Evolutionary conservation across 2,888 invertebrate species (phyloP).

Genomic region (Vesta saturnalis): DNA sequence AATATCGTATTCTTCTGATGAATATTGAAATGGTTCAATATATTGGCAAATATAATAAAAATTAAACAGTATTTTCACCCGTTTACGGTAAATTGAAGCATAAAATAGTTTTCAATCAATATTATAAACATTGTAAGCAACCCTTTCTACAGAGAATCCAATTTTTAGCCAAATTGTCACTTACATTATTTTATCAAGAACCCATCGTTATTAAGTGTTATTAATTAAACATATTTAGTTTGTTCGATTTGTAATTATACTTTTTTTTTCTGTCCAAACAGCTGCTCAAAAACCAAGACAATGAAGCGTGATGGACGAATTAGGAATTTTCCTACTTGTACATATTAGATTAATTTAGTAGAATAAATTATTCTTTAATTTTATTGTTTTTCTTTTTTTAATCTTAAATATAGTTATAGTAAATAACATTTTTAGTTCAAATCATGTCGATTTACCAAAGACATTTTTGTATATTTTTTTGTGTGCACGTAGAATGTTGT

Average conservation of each 20-base stretch:
- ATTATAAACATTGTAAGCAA: too few relatives aligned
- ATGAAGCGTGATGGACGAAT: conserved; percentile 25
- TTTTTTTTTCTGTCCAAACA: not conserved
- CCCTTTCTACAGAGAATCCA: too few relatives aligned
- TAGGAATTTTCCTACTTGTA: conserved; percentile 34
- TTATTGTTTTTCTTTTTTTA: conserved; percentile 15
- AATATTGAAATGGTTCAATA: too few relatives aligned
- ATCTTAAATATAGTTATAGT: not conserved
- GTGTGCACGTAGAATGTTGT: conserved; percentile 10
- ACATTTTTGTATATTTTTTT: conserved; percentile 16
- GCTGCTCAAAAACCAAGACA: conserved; percentile 41
- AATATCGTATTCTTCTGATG: too few relatives aligned
- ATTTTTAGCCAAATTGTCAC: too few relatives aligned
- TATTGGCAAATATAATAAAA: too few relatives aligned
- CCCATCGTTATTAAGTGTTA: too few relatives aligned
- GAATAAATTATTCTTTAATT: conserved; percentile 25
- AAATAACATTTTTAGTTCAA: not conserved
- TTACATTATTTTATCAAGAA: too few relatives aligned
- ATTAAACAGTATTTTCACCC: too few relatives aligned
- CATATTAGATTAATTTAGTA: conserved; percentile 29
- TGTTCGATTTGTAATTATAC: too few relatives aligned
- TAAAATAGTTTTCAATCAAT: too few relatives aligned
- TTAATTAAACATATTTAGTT: not conserved
- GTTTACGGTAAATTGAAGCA: too few relatives aligned
- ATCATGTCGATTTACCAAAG: conserved; percentile 21